phyloP scores from a whole-genome alignment of 2,888 invertebrate species.

The Orthosia incerta region DNA sequence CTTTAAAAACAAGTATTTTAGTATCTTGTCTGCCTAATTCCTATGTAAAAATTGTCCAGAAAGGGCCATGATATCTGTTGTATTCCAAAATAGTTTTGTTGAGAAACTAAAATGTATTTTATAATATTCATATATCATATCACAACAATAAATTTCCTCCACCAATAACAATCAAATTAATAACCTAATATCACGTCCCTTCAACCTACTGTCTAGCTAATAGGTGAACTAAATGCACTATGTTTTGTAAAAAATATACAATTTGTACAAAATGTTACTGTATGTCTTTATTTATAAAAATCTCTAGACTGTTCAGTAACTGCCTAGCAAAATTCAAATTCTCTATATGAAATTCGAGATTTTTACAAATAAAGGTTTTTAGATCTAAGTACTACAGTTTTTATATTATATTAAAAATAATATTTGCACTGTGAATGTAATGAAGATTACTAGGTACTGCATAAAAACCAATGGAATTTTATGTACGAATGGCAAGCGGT shows the following conservation, averaged over 20 bases:
- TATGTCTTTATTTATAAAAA: background rate
- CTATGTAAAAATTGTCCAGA: conserved; percentile 11
- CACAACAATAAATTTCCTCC: conserved; percentile 52
- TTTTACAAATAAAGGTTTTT: too few relatives aligned
- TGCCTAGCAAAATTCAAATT: too few relatives aligned
- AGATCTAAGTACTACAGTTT: conserved; percentile 32
- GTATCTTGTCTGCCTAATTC: conserved; percentile 23
- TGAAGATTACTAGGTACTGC: conserved; percentile 48
- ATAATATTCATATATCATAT: conserved; percentile 47
- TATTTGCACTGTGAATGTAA: conserved; percentile 56
- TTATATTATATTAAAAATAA: conserved; percentile 40
- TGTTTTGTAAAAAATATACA: conserved; percentile 63
- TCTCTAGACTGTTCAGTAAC: too few relatives aligned
- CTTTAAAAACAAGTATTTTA: conserved; percentile 29
- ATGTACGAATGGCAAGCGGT: conserved; percentile 29
- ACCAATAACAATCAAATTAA: conserved; percentile 52
- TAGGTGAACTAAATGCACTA: conserved; percentile 64
- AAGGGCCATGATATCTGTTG: conserved; percentile 36
- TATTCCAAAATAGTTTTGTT: conserved; percentile 10
- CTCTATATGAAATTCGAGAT: too few relatives aligned
- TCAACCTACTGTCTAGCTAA: conserved; percentile 47
- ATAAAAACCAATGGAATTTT: conserved; percentile 35
- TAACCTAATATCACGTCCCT: conserved; percentile 60
- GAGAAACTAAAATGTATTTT: conserved; percentile 26
- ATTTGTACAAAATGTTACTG: conserved; percentile 63